Evolutionary conservation across 2,888 invertebrate genomes (phyloP).

Genomic region (Mellilla xanthometata): DNA sequence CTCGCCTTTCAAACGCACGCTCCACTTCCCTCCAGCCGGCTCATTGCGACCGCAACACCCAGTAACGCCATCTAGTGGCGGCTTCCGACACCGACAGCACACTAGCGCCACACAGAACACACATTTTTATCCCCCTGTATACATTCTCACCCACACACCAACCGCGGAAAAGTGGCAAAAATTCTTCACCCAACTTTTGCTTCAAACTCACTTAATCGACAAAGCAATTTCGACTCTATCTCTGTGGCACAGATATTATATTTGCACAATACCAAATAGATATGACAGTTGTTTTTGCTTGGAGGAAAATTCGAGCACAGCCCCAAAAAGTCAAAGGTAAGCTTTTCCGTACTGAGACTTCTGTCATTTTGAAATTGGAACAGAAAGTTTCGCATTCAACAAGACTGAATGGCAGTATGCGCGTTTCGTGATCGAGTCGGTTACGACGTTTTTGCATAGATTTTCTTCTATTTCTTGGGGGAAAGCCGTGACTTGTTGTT

Average conservation of each 20-base stretch:
- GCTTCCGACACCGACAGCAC: slow-evolving; percentile 46
- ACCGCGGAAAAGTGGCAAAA: slow-evolving; percentile 62
- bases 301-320: slow-evolving; percentile 23
- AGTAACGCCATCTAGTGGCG: slow-evolving; percentile 61
- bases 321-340: slow-evolving; percentile 37
- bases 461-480: slow-evolving; percentile 39
- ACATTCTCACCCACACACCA: slow-evolving; percentile 55
- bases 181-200: slow-evolving; percentile 39
- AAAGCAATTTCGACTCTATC: slow-evolving; percentile 31
- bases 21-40: slow-evolving; percentile 38
- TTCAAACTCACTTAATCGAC: slow-evolving; percentile 20
- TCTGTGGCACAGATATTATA: slow-evolving; percentile 1
- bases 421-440: slow-evolving; percentile 1
- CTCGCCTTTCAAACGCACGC: slow-evolving; percentile 52
- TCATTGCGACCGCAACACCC: slow-evolving; percentile 47
- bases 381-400: neutral
- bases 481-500: slow-evolving; percentile 13
- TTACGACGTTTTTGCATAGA: slow-evolving; percentile 42
- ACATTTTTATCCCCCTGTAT: slow-evolving; percentile 50
- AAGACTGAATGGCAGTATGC: slow-evolving; percentile 29
- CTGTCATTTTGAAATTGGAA: slow-evolving; percentile 34
- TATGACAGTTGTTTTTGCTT: slow-evolving; percentile 39
- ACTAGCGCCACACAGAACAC: slow-evolving; percentile 67
- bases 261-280: slow-evolving; percentile 15
- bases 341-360: slow-evolving; percentile 17